phyloP scores from a whole-genome alignment of 2,888 invertebrate genomes.

The Orthonychiurus folsomi region DNA sequence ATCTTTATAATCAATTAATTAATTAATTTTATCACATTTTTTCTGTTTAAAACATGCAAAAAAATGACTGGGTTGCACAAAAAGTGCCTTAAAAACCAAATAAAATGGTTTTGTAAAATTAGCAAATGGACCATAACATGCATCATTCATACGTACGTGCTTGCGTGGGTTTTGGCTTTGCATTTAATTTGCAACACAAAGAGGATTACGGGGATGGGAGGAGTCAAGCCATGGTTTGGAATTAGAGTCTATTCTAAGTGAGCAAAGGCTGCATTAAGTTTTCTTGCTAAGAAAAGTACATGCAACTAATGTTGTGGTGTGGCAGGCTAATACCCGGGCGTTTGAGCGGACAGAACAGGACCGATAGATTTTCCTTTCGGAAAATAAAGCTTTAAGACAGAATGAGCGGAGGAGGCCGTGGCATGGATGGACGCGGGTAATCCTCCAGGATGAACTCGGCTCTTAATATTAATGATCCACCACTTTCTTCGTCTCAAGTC shows the following conservation, averaged over 20 bases:
- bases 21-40: too few species aligned
- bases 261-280: neutral
- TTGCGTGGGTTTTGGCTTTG: too few species aligned
- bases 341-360: neutral
- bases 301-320: too few species aligned
- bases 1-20: too few species aligned
- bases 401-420: neutral
- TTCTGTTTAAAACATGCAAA: too few species aligned
- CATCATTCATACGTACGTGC: too few species aligned
- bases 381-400: neutral
- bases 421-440: neutral
- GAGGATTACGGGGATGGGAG: too few species aligned
- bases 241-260: neutral
- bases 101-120: too few species aligned
- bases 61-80: too few species aligned
- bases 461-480: neutral
- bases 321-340: neutral
- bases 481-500: neutral
- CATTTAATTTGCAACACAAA: too few species aligned
- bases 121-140: too few species aligned
- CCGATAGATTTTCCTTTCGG: neutral
- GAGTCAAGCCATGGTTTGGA: neutral
- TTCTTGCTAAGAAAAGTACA: neutral
- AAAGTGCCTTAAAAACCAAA: too few species aligned
- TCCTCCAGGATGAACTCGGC: neutral